Evolutionary conservation across 1,140 invertebrate species (phyloP).

Genomic region (Drosophila suzukii): DNA sequence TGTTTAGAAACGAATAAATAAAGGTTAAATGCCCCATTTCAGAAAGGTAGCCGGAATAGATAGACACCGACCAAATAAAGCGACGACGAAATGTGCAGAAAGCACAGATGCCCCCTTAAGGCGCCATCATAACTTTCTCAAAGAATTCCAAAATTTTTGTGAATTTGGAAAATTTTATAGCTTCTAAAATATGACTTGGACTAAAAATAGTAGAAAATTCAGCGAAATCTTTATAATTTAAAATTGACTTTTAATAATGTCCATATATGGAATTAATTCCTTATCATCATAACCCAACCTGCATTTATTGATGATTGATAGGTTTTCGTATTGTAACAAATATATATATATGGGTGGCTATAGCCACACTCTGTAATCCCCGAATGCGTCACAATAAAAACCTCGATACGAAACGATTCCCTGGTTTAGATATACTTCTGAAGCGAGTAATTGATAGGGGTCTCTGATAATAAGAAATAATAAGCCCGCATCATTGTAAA

Average conservation of each 20-base stretch:
- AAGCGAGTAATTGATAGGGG: neutral
- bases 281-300: too few relatives aligned
- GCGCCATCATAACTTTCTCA: slow-evolving; percentile 24
- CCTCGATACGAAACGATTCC: neutral
- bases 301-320: too few relatives aligned
- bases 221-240: too few relatives aligned
- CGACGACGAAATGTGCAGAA: slow-evolving; percentile 29
- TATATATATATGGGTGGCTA: too few relatives aligned
- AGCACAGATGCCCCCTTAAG: slow-evolving; percentile 45
- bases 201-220: neutral
- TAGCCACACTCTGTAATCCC: neutral
- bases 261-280: too few relatives aligned
- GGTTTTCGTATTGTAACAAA: too few relatives aligned
- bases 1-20: slow-evolving; percentile 72
- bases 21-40: slow-evolving; percentile 43
- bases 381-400: too few relatives aligned
- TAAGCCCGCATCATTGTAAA: slow-evolving; percentile 12
- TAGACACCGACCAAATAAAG: neutral
- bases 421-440: neutral
- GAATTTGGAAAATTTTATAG: neutral
- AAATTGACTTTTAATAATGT: too few relatives aligned
- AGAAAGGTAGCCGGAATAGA: neutral
- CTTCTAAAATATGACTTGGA: neutral
- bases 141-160: slow-evolving; percentile 3
- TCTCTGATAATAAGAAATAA: neutral